Conservation (phyloP, 2,888 invertebrate genomes). For the Diloba caeruleocephala region DNA sequence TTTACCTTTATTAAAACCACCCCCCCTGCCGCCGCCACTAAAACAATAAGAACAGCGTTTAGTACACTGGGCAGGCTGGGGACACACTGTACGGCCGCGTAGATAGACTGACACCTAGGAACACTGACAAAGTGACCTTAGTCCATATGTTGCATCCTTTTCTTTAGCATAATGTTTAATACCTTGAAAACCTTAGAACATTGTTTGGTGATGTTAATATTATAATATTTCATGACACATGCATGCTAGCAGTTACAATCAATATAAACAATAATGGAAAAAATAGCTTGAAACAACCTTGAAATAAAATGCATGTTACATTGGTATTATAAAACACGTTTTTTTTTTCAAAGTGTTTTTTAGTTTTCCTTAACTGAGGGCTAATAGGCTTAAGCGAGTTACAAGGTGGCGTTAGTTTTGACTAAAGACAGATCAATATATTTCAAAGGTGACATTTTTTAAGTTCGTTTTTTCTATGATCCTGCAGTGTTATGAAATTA, state of each 20-base stretch:
- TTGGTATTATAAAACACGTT: constrained; percentile 4
- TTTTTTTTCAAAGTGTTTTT: constrained; percentile 38
- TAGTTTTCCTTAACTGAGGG: constrained; percentile 17
- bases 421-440: background rate
- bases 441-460: too few species aligned
- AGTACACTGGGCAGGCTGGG: constrained; percentile 91
- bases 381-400: constrained; percentile 8
- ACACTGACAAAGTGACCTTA: constrained; percentile 84
- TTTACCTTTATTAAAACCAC: constrained; percentile 99
- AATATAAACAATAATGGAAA: constrained; percentile 18
- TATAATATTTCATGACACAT: constrained; percentile 65
- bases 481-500: too few species aligned
- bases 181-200: constrained; percentile 87
- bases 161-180: constrained; percentile 88
- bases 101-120: constrained; percentile 86
- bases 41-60: constrained; percentile 95
- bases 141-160: constrained; percentile 87
- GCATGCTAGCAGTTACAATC: constrained; percentile 62
- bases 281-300: too few species aligned
- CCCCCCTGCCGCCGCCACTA: constrained; percentile 98
- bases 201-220: constrained; percentile 75
- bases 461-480: too few species aligned
- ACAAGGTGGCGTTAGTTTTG: background rate
- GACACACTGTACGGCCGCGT: constrained; percentile 88
- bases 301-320: constrained; percentile 13